Base-by-base conservation (phyloP, 37 sponge, comb jelly and placozoan genomes). In the Spongilla lacustris region DNA sequence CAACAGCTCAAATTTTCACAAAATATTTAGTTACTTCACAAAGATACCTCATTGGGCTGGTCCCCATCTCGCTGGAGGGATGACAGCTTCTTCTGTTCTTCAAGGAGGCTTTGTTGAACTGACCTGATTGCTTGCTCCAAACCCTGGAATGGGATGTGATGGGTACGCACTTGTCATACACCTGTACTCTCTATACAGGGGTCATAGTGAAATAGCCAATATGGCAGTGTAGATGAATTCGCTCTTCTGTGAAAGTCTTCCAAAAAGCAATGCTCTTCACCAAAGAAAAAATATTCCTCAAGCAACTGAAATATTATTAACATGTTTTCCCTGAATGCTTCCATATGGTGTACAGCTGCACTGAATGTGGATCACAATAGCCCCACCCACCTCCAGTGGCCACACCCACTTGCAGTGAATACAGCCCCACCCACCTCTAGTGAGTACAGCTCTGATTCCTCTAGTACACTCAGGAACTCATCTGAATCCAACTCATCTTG, bases 401-500 rank as follows among this genome's bases (percentile, higher is more conserved):
- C 46, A 46, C 46, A 46, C 46, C 46, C 46, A 46, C 46, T 8
- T 46, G 8, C 41, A 41, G 6, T 41, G 6, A 41, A 41, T 41
- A 41, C 3, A 41, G 73, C 21, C 31, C 1, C 26, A 70, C 37
- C 34, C 50, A 88, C 90, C 86, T 84, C 87, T 8, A 83, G 34
- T 36, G 92, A 76, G 11, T 37, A 27, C 28, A 87, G 50, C 32
- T 87, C 93, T 29, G 73, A 67, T 24, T 89, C 87, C 36, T 93
- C 93, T 36, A 93, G 67, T 21, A 81, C 19, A 28, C 87, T 13
- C 66, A 79, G 78, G 41, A 76, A 79, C 66, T 90, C 94, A 35
- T 94, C 92, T 5, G 88, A 46, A 41, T 94, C 91, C 29, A 84
- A 14, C 31, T 69, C 1, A 25, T 78, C 88, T 73, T 76, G 74